Evolutionary conservation across 1,140 invertebrate species (phyloP).

Genomic region (Cyrtorhinus lividipennis): DNA sequence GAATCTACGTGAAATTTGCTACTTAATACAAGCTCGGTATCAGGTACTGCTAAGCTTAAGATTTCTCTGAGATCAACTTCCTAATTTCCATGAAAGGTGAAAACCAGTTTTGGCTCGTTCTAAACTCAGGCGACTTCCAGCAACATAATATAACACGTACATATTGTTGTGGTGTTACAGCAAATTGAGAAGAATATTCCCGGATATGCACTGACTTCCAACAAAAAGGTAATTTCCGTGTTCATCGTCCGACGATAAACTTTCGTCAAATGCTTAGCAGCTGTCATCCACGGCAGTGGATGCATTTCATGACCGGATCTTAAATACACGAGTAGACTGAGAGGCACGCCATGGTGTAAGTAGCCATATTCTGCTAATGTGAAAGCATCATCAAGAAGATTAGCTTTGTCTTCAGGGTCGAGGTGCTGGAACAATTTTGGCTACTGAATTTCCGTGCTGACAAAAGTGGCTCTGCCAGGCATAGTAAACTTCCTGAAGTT

Average conservation of each 20-base stretch:
- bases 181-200: too few relatives aligned
- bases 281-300: conserved; percentile 41
- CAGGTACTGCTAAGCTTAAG: too few relatives aligned
- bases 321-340: conserved; percentile 46
- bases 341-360: conserved; percentile 41
- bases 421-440: too few relatives aligned
- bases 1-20: too few relatives aligned
- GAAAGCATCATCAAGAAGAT: conserved; percentile 42
- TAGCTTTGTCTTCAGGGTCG: conserved; percentile 42
- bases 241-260: not conserved
- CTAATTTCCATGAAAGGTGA: too few relatives aligned
- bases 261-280: conserved; percentile 22
- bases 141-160: too few relatives aligned
- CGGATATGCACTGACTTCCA: not conserved
- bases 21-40: too few relatives aligned
- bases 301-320: conserved; percentile 37
- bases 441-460: conserved; percentile 12
- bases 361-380: conserved; percentile 36
- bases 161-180: too few relatives aligned
- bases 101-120: too few relatives aligned
- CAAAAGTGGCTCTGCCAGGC: not conserved
- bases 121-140: too few relatives aligned
- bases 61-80: too few relatives aligned
- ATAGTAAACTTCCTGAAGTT: conserved; percentile 25
- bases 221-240: not conserved